These are phyloP conservation scores for Eubasilissa splendida DNA, from an alignment of 2,888 invertebrate species.

Conservation along the genomic window DNA sequence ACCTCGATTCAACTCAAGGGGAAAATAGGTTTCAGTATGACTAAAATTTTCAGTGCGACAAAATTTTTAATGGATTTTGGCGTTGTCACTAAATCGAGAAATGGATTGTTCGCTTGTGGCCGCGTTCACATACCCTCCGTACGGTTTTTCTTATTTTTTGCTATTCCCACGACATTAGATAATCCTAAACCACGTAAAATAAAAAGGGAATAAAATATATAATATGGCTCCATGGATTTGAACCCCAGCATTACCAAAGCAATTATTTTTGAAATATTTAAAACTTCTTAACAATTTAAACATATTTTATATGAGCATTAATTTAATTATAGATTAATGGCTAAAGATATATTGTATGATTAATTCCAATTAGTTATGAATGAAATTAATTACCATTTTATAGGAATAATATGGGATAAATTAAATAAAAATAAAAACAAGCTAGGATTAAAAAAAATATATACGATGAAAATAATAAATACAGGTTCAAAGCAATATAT, in stretches of 20 bases:
- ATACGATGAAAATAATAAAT: no score
- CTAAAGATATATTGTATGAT: no score
- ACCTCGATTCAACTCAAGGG: background rate
- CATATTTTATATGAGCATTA: no score
- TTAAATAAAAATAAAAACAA: no score
- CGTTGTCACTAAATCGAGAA: conserved; percentile 9
- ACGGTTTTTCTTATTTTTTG: background rate
- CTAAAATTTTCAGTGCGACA: background rate
- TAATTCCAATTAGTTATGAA: no score
- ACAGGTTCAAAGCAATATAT: no score
- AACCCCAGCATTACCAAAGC: background rate
- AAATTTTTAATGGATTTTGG: conserved; percentile 16
- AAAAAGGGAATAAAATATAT: background rate
- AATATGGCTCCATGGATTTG: background rate
- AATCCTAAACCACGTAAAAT: background rate
- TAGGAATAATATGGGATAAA: no score
- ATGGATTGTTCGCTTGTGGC: background rate
- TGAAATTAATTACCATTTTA: no score
- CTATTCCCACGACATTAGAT: background rate
- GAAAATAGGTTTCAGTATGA: conserved; percentile 16
- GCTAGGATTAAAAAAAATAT: no score
- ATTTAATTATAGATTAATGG: no score
- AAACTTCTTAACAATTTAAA: no score
- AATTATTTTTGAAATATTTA: background rate
- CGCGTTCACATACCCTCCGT: conserved; percentile 4